A percentile compares a stretch with the other conserved stretches of the same genome.
Evolutionary conservation across 2,113 vertebrate genomes (phyloP).

Genomic region (Excalfactoria chinensis): DNA sequence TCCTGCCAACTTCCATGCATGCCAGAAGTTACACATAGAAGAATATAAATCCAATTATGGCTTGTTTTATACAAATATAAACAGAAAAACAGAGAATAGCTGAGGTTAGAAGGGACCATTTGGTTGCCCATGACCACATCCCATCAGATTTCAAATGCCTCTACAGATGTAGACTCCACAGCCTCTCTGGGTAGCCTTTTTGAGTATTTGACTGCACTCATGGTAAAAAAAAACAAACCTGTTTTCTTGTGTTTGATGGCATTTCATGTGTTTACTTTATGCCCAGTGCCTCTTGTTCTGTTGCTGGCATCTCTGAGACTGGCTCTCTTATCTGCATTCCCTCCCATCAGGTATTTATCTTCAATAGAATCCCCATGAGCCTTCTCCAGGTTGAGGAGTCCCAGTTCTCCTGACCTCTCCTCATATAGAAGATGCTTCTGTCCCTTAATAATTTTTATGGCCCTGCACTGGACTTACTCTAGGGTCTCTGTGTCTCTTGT

Average conservation of each 20-base stretch:
- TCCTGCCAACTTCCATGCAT: not conserved
- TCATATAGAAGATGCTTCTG: not conserved
- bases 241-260: not conserved
- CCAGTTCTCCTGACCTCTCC: not conserved
- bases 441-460: not conserved
- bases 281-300: not conserved
- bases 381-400: not conserved
- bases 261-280: not conserved
- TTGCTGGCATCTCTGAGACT: not conserved
- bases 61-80: not conserved
- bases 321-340: not conserved
- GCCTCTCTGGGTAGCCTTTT: not conserved
- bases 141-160: not conserved
- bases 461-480: not conserved
- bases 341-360: not conserved
- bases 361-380: not conserved
- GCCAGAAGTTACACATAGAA: not conserved
- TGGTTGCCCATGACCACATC: not conserved
- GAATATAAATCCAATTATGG: not conserved
- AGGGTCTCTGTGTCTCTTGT: not conserved
- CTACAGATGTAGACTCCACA: not conserved
- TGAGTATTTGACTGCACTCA: not conserved
- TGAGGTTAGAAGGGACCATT: not conserved
- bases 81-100: not conserved
- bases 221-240: not conserved